Evolutionary conservation across 2,113 vertebrate species (phyloP), one percentile per base, ranked within the genome.

Genomic region (Desmodus rotundus): DNA sequence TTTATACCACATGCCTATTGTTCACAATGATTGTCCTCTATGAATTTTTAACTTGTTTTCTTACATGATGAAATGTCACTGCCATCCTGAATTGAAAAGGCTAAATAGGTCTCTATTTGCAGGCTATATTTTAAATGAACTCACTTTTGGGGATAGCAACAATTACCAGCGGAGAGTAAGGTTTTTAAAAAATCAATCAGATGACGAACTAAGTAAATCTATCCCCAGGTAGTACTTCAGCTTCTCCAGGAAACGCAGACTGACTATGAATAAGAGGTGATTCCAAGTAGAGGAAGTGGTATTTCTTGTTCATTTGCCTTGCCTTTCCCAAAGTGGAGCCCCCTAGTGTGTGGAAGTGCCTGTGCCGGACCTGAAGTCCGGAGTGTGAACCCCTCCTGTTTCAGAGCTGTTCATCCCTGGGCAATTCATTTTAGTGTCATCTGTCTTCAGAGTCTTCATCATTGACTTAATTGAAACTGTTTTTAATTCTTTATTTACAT

Each of bases 41-140:
- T 33, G 76, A 81, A 97, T 78, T 97, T 97, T 96, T 93, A 96
- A 96, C 97, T 97, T 92, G 54, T 96, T 97, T 97, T 87, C 87
- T 98, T 96, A 92, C 22, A 4, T 41, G 87, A 90, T 68, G 91
- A 95, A 97, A 97, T 91, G 68, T 52, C 92, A 93, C 56, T 80
- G 83, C 74, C 72, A 88, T 89, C 47, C 87, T 61, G 47, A 97
- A 96, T 63, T 80, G 84, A 97, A 96, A 97, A 68, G 76, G 76
- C 38, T 70, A 95, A 94, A 41, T 80, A 93, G 91, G 58, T 92
- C 72, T 89, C 74, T 96, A 26, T 67, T 87, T 97, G 74, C 3
- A 95, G 87, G n/a, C 74, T 89, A 31, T 90, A 98, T 97, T 97
- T 97, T 97, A 97, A 97, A 95, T 3, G 3, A 96, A 65, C 38